Evolutionary conservation across 2,113 vertebrate species (phyloP), one percentile per base, ranked within the genome.

Genomic region (Brachyhypopomus occidentalis): DNA sequence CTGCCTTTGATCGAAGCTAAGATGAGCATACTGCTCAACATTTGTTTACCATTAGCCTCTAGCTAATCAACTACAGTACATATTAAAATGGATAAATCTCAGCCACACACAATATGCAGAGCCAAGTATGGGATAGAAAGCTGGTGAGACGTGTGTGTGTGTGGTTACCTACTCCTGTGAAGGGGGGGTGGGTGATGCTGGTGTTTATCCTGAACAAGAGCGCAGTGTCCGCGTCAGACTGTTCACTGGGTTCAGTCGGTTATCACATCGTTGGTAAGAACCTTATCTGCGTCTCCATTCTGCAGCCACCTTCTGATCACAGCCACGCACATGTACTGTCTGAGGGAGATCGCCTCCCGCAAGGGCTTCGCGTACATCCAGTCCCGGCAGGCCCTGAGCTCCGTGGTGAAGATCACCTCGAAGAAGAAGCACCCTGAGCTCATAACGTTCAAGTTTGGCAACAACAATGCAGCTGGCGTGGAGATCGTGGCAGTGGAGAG

Each of bases 391-490:
- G 96, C 97, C 2, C 92, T 99, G 66, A 99, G 94, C 92, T 96
- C 96, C 0, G 96, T 99, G 84, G 96, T 99, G 86, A 99, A 99
- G 94, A 99, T 99, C 88, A 99, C 98, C 14, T 99, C 98, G 48
- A 99, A 99, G 90, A 99, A 99, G 93, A 98, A 98, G 87, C 98
- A 98, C 84, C 98, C 98, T 0, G 98, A 99, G 84, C 94, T 99
- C 59, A 99, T 99, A 87, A 99, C 98, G 0, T 99, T 99, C 92
- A 99, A 99, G 89, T 99, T 97, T 36, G 97, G 98, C 90, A 98
- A 90, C 88, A 98, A 95, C 93, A 98, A 92, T 90, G 89, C 95
- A 66, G 91, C 96, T 5, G 96, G 95, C 72, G 96, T 98, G 91
- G 98, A 98, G 93, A 95, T 99, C 70, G 89, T 96, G 75, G 97